Percentiles rank a stretch among this genome's conserved stretches.
phyloP scores from a whole-genome alignment of 2,888 invertebrate species.

The Eristalis pertinax region DNA sequence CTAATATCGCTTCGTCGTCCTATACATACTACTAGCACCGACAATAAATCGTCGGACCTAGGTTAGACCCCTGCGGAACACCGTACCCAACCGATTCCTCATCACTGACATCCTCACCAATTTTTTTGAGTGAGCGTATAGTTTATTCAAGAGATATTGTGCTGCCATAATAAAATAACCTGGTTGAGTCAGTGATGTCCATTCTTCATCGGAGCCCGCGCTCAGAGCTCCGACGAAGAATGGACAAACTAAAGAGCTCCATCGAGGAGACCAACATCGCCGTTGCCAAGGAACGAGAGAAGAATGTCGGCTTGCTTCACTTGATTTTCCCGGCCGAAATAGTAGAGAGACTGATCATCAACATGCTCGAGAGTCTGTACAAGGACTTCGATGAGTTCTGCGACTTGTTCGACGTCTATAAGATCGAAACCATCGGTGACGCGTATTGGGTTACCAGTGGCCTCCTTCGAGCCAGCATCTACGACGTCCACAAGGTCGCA shows the following conservation, averaged over 20 bases:
- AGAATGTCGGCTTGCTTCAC: constrained; percentile 96
- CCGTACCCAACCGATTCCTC: no score
- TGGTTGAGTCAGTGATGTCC: no score
- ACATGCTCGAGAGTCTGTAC: constrained; percentile 95
- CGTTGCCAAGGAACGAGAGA: constrained; percentile 95
- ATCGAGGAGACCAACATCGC: constrained; percentile 96
- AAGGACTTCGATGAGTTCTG: constrained; percentile 96
- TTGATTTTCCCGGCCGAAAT: constrained; percentile 97
- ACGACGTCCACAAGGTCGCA: constrained; percentile 96
- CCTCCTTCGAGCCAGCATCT: constrained; percentile 91
- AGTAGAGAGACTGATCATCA: constrained; percentile 95
- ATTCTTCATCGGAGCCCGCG: no score
- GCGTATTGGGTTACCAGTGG: constrained; percentile 98
- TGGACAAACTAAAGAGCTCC: constrained; percentile 96
- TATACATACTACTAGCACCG: no score
- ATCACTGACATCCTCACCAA: no score
- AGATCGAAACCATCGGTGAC: constrained; percentile 98
- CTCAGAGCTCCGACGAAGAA: constrained; percentile 94
- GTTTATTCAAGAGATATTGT: no score
- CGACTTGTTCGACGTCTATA: constrained; percentile 96
- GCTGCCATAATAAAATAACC: no score
- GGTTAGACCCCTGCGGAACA: no score
- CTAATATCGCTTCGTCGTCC: no score
- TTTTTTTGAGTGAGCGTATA: no score
- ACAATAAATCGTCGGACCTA: no score